phyloP scores from a whole-genome alignment of 2,797 vertebrate genomes.

The Dipus sagitta region DNA sequence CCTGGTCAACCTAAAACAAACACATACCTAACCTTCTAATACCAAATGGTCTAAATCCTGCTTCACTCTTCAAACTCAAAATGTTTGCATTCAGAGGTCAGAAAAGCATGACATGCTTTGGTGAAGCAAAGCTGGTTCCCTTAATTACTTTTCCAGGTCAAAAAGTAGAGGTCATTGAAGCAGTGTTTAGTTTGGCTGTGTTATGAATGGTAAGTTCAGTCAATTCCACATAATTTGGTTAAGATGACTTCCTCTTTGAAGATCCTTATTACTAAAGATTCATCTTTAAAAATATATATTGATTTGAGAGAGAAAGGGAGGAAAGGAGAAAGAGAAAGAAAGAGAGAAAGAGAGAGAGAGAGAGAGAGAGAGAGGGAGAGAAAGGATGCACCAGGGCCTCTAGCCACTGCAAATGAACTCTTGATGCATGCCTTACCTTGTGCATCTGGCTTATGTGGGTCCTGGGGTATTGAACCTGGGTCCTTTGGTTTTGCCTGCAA shows the following conservation, averaged over 20 bases:
- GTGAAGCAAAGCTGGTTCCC: conserved; percentile 60
- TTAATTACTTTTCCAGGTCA: conserved; percentile 66
- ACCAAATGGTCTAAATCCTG: conserved; percentile 54
- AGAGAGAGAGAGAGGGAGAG: no score
- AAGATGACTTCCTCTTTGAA: conserved; percentile 30
- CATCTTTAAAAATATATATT: background rate
- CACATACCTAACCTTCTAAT: conserved; percentile 30
- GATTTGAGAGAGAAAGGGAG: no score
- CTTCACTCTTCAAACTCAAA: conserved; percentile 63
- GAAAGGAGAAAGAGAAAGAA: no score
- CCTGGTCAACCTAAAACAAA: conserved; percentile 61
- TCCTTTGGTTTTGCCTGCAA: no score
- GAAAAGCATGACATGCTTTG: conserved; percentile 53
- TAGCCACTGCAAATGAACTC: no score
- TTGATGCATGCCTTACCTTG: no score
- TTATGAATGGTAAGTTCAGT: conserved; percentile 32
- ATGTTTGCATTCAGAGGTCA: conserved; percentile 68
- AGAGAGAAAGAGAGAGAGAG: no score
- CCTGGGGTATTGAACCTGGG: no score
- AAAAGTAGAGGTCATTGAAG: conserved; percentile 56
- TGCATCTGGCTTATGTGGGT: no score
- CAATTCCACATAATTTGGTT: conserved; percentile 41
- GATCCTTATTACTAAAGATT: conserved; percentile 2
- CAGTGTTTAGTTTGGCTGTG: conserved; percentile 50
- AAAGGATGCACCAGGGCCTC: no score